Percentiles rank a stretch among this genome's conserved stretches.
These are phyloP conservation scores for Fukomys damarensis DNA, from an alignment of 2,113 vertebrate genomes.

Conservation along the genomic window DNA sequence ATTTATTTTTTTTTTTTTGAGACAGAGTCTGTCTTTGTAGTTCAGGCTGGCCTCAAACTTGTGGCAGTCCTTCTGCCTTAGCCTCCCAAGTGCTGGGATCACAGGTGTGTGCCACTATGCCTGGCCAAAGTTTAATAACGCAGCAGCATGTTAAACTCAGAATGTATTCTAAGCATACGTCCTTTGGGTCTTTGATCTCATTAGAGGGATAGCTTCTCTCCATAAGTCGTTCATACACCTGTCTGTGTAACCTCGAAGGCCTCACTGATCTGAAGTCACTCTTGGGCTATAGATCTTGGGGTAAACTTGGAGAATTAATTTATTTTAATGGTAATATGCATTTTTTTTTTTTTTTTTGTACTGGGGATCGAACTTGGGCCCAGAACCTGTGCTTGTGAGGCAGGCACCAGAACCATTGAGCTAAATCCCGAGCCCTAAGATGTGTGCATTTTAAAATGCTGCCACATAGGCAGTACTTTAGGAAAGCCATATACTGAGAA, in stretches of 20 bases:
- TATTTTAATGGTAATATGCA: background rate
- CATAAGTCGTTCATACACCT: background rate
- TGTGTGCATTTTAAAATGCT: background rate
- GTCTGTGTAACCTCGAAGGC: background rate
- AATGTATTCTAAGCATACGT: background rate
- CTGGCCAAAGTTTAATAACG: conserved; percentile 14
- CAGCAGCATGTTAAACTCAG: background rate
- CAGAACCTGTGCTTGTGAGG: too few species aligned
- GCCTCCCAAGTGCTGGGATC: background rate
- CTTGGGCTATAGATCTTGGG: background rate
- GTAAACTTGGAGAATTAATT: conserved; percentile 29
- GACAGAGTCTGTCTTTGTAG: background rate
- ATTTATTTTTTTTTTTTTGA: too few species aligned
- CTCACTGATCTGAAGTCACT: background rate
- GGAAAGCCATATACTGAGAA: background rate
- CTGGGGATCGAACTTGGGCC: too few species aligned
- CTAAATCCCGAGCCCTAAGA: too few species aligned
- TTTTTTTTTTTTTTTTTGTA: too few species aligned
- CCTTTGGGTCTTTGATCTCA: background rate
- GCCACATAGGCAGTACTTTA: background rate
- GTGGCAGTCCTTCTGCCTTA: background rate
- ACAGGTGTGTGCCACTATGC: background rate
- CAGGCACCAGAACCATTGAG: too few species aligned
- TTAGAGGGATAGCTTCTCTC: background rate
- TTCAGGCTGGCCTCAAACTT: background rate